phyloP scores from a whole-genome alignment of 2,797 vertebrate genomes.

The Falco cherrug region DNA sequence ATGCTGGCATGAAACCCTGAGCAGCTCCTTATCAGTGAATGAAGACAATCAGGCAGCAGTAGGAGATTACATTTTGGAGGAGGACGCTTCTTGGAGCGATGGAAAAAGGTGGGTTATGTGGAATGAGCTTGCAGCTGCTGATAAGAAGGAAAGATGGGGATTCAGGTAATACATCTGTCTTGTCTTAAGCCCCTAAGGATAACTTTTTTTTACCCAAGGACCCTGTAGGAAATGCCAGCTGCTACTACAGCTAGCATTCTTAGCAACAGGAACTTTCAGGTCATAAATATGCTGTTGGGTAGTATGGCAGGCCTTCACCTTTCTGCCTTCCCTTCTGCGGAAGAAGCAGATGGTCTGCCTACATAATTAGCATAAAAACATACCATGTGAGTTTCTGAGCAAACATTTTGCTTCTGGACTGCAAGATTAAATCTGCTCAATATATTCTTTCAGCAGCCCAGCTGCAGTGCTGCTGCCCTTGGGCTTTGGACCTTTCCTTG shows the following conservation, averaged over 20 bases:
- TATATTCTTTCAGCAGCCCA: neutral
- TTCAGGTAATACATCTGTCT: neutral
- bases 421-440: neutral
- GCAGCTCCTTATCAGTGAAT: fast-evolving
- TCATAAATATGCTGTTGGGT: neutral
- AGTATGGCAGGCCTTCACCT: neutral
- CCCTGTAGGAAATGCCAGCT: neutral
- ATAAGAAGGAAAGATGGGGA: neutral
- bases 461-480: neutral
- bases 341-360: neutral
- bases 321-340: neutral
- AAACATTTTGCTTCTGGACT: neutral
- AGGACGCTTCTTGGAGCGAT: neutral
- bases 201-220: neutral
- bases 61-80: neutral
- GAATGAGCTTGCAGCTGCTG: neutral
- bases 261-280: neutral
- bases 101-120: neutral
- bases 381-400: neutral
- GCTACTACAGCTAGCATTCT: neutral
- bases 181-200: neutral
- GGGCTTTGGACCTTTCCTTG: neutral
- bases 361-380: neutral
- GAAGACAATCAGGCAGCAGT: neutral
- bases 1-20: neutral